These are phyloP conservation scores for Phorcus lineatus DNA, from an alignment of 2,888 invertebrate species.

Conservation along the genomic window DNA sequence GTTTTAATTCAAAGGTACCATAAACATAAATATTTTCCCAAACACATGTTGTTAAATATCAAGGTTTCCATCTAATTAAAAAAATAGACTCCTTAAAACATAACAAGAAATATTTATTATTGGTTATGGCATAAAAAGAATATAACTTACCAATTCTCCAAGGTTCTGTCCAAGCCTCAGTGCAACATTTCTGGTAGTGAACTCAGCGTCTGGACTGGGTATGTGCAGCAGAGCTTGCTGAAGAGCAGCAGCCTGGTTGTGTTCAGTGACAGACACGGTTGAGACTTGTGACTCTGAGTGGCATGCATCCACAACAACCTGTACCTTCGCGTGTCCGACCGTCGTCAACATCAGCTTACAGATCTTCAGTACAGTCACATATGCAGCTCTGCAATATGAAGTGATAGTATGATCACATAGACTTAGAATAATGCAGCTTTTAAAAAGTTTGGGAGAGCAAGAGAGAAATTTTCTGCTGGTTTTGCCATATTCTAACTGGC, in stretches of 20 bases:
- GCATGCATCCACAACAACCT: conserved; percentile 77
- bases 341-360: conserved; percentile 92
- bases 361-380: conserved; percentile 89
- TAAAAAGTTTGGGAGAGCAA: too few relatives aligned
- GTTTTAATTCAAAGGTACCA: too few relatives aligned
- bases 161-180: conserved; percentile 88
- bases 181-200: conserved; percentile 88
- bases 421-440: too few relatives aligned
- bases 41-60: too few relatives aligned
- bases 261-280: conserved; percentile 73
- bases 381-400: conserved; percentile 82
- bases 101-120: not conserved
- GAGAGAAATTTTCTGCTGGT: too few relatives aligned
- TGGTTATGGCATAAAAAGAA: not conserved
- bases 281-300: conserved; percentile 79
- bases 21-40: too few relatives aligned
- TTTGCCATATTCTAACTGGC: too few relatives aligned
- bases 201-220: conserved; percentile 89
- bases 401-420: too few relatives aligned
- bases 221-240: conserved; percentile 90
- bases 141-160: conserved; percentile 82
- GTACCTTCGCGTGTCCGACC: conserved; percentile 82
- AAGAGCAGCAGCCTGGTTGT: conserved; percentile 79
- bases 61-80: too few relatives aligned
- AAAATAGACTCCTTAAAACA: too few relatives aligned